These are phyloP conservation scores for Mnemiopsis leidyi DNA, from an alignment of 37 sponge, comb jelly and placozoan species.

Conservation along the genomic window DNA sequence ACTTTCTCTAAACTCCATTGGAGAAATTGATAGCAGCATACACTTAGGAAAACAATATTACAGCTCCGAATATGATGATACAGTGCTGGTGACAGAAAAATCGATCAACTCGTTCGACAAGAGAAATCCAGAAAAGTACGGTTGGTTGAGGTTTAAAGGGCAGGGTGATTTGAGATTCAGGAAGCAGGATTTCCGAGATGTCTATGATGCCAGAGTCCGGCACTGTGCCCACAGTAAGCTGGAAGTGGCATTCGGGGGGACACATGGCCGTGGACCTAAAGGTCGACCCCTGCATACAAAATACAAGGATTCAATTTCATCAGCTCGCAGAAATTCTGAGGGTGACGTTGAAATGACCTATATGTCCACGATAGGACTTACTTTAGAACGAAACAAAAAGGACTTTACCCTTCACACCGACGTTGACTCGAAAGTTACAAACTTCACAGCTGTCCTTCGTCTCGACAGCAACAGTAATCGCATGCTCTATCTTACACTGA, in stretches of 20 bases:
- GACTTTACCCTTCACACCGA: not conserved
- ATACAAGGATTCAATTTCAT: not conserved
- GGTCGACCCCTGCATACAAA: not conserved
- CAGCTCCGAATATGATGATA: not conserved
- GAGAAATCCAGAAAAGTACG: not conserved
- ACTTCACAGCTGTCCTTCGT: not conserved
- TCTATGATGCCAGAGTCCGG: not conserved
- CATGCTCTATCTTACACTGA: not conserved
- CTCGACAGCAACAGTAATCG: constrained; percentile 21
- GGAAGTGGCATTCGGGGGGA: not conserved
- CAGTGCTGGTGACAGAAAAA: not conserved
- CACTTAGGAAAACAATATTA: not conserved
- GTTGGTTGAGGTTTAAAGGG: not conserved
- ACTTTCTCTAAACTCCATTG: not conserved
- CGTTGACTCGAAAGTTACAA: not conserved
- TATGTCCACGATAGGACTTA: not conserved
- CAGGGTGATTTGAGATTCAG: not conserved
- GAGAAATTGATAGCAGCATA: not conserved
- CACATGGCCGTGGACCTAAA: not conserved
- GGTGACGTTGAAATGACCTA: not conserved
- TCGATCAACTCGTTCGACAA: not conserved
- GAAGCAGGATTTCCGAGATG: not conserved
- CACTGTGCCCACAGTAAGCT: not conserved
- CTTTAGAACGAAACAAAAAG: not conserved
- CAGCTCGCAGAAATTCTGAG: not conserved